A percentile compares a stretch with the other conserved stretches of the same genome.
These are phyloP conservation scores for Drosophila triauraria DNA, from an alignment of 1,140 invertebrate genomes.

Conservation along the genomic window DNA sequence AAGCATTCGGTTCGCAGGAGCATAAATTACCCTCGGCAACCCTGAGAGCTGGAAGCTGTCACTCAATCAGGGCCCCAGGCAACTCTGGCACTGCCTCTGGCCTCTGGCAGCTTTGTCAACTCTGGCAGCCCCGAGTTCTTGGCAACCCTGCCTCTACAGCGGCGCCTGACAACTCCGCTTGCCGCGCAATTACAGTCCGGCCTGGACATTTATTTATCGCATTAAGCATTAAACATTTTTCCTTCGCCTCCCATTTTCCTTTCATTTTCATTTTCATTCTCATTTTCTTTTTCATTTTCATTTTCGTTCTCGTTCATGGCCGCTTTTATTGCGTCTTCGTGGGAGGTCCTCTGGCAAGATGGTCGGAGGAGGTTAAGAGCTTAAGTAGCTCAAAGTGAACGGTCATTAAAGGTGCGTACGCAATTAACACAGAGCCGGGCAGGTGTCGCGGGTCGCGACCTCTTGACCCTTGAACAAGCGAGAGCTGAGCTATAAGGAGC, in stretches of 20 bases:
- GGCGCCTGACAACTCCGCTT: constrained; percentile 23
- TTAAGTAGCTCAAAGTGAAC: constrained; percentile 68
- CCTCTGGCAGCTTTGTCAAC: neutral
- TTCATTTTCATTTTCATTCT: neutral
- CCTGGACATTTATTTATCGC: constrained; percentile 37
- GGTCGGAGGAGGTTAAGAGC: constrained; percentile 38
- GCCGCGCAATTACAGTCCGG: constrained; percentile 26
- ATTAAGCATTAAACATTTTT: constrained; percentile 29
- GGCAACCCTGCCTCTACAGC: neutral
- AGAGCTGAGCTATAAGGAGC: too few relatives aligned
- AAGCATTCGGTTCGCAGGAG: neutral
- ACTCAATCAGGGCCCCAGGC: neutral
- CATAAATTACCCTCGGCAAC: constrained; percentile 7
- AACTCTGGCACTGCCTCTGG: constrained; percentile 1
- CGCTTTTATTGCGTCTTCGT: constrained; percentile 23
- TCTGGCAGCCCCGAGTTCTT: neutral
- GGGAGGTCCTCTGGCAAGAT: neutral
- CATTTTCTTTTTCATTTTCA: constrained; percentile 9
- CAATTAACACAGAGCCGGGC: constrained; percentile 42
- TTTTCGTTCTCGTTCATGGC: neutral
- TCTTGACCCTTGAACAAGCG: neutral
- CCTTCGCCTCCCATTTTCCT: constrained; percentile 1
- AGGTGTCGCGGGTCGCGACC: constrained; percentile 14
- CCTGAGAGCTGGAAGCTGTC: constrained; percentile 4
- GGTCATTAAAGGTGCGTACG: constrained; percentile 58